Base-by-base conservation (phyloP, 2,797 vertebrate species). In the Hippoglossus hippoglossus region DNA sequence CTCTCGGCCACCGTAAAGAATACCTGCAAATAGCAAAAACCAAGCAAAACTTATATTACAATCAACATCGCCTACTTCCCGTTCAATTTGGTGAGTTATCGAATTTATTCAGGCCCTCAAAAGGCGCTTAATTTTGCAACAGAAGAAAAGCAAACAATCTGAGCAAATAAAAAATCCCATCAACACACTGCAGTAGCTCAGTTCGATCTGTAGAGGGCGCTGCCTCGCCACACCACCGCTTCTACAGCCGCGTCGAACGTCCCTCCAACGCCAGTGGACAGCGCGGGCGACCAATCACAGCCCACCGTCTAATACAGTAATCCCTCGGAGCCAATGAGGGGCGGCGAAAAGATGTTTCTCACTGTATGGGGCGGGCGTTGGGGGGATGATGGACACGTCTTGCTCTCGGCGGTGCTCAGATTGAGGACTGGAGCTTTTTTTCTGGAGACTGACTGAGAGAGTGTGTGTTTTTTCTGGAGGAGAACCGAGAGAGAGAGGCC, bases 301-400 rank as follows among this genome's bases (percentile, higher is more conserved):
- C 1, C 11, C 55, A 16, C 2, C 0, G 63, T 79, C 0, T 71
- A 51, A 80, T 83, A 90, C 87, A 80, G 84, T 90, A 86, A 67
- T 41, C 16, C 0, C 2, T n/a, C 0, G 25, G 6, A 75, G 62
- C 92, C 91, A 92, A 91, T 93, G 22, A 21, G 11, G 56, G 39
- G 0, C 25, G 1, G 47, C 4, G 0, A 74, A 82, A 67, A 56
- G 70, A 80, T 83, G 62, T 77, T 87, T 89, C 78, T 66, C 70
- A 91, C 87, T 90, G 87, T 91, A 91, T 15, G n/a, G 69, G 91
- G 87, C 69, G 91, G 91, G 85, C 5, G 59, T 75, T 74, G 4
- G 1, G 10, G 10, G 10, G 73, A 81, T 92, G 92, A 91, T 87
- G 44, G 91, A 84, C 89, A 89, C 77, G 82, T 87, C 65, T 75